Evolutionary conservation across 2,797 vertebrate species (phyloP).

Genomic region (Poeciliopsis infans): DNA sequence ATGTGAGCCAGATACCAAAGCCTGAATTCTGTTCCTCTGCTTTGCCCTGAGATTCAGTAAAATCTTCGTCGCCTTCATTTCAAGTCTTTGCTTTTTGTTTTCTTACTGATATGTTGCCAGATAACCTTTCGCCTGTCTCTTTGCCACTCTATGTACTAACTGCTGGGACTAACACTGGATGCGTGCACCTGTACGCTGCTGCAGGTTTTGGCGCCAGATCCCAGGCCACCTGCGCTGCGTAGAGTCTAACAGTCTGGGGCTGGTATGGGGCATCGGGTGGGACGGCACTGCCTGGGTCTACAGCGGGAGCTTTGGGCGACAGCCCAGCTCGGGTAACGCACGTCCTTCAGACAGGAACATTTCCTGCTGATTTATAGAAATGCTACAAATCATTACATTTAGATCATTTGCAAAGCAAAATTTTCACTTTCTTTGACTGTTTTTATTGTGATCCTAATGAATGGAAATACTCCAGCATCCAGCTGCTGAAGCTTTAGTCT

Average conservation of each 20-base stretch:
- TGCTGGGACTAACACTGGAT: conserved; percentile 48
- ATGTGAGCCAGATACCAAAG: conserved; percentile 84
- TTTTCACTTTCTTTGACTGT: background rate
- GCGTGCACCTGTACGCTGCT: conserved; percentile 66
- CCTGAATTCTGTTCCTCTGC: background rate
- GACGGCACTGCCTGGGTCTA: conserved; percentile 94
- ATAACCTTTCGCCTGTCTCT: conserved; percentile 4
- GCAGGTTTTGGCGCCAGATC: conserved; percentile 97
- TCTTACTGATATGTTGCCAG: background rate
- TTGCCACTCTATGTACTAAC: conserved; percentile 22
- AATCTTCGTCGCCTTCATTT: background rate
- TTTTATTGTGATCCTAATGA: background rate
- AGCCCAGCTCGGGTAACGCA: conserved; percentile 85
- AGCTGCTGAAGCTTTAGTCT: conserved; percentile 12
- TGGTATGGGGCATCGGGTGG: conserved; percentile 95
- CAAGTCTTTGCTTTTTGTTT: conserved; percentile 2
- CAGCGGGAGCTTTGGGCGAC: conserved; percentile 83
- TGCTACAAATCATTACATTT: no score
- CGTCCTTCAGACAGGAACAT: conserved; percentile 22
- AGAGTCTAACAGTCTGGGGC: conserved; percentile 89
- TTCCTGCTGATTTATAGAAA: background rate
- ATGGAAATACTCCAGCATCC: conserved; percentile 15
- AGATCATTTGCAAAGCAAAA: background rate
- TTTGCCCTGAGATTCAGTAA: conserved; percentile 8
- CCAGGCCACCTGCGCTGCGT: conserved; percentile 91